Conservation (phyloP, 2,888 invertebrate genomes). For the Callyntrura guangdongensis region DNA sequence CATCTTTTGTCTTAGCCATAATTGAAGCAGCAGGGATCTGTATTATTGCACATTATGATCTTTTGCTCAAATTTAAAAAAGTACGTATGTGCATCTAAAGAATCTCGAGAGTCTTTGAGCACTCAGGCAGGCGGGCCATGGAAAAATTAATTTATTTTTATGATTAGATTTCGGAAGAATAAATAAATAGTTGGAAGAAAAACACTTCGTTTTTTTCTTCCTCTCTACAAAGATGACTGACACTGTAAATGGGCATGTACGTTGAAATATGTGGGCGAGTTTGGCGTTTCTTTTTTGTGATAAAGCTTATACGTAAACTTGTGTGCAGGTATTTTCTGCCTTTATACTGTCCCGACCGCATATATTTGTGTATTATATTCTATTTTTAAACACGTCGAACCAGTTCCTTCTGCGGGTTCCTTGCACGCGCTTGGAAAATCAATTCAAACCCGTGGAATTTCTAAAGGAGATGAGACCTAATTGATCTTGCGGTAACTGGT, state of each 20-base stretch:
- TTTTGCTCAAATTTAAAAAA: neutral
- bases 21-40: neutral
- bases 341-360: neutral
- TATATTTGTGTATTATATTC: slow-evolving; percentile 31
- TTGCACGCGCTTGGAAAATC: slow-evolving; percentile 24
- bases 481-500: slow-evolving; percentile 72
- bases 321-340: neutral
- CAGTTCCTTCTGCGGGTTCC: neutral
- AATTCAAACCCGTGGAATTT: slow-evolving; percentile 61
- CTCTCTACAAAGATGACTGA: neutral
- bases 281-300: too few species aligned
- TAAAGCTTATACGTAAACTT: neutral
- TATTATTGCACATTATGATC: slow-evolving; percentile 11
- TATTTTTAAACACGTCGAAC: slow-evolving; percentile 30
- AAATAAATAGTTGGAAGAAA: slow-evolving; percentile 2
- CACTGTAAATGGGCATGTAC: slow-evolving; percentile 3
- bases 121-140: neutral
- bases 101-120: neutral
- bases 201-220: too few species aligned
- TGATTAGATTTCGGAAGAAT: neutral
- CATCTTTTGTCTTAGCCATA: neutral
- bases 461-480: slow-evolving; percentile 55
- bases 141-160: slow-evolving; percentile 18
- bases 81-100: neutral
- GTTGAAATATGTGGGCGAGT: neutral